These are phyloP conservation scores for Poecilia latipinna DNA, from an alignment of 2,113 vertebrate genomes.

Conservation along the genomic window DNA sequence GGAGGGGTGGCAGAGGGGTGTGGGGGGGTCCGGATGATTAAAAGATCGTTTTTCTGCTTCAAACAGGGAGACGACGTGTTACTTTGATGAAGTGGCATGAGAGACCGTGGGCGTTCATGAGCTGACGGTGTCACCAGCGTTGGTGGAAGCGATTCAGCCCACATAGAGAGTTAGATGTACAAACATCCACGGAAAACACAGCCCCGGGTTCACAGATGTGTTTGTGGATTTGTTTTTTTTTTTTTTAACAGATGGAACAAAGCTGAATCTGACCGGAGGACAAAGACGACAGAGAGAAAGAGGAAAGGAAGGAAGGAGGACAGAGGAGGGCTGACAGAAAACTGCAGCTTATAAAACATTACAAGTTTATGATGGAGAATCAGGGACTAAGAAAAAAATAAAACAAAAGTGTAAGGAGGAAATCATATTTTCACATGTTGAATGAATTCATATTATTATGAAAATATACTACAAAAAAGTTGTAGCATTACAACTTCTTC, in stretches of 20 bases:
- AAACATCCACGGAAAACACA: constrained; percentile 77
- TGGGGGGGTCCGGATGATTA: not conserved
- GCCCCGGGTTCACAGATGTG: constrained; percentile 61
- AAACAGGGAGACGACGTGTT: constrained; percentile 5
- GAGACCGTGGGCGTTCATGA: constrained; percentile 40
- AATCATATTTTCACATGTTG: no score
- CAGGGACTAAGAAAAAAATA: not conserved
- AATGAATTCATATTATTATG: no score
- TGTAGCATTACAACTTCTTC: no score
- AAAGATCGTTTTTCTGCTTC: constrained; percentile 3
- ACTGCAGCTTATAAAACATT: constrained; percentile 54
- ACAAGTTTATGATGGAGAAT: constrained; percentile 9
- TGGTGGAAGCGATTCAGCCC: constrained; percentile 69
- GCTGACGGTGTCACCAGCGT: constrained; percentile 63
- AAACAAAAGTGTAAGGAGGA: no score
- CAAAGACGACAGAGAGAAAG: constrained; percentile 24
- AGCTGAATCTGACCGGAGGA: constrained; percentile 39
- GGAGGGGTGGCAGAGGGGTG: no score
- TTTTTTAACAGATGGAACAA: constrained; percentile 50
- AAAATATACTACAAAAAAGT: no score
- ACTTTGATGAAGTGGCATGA: constrained; percentile 32
- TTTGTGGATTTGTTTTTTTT: not conserved
- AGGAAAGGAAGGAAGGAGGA: constrained; percentile 10
- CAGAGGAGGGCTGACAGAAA: constrained; percentile 15
- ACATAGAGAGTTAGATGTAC: constrained; percentile 72